phyloP scores from a whole-genome alignment of 2,888 invertebrate genomes.

The Chironomus tentans region DNA sequence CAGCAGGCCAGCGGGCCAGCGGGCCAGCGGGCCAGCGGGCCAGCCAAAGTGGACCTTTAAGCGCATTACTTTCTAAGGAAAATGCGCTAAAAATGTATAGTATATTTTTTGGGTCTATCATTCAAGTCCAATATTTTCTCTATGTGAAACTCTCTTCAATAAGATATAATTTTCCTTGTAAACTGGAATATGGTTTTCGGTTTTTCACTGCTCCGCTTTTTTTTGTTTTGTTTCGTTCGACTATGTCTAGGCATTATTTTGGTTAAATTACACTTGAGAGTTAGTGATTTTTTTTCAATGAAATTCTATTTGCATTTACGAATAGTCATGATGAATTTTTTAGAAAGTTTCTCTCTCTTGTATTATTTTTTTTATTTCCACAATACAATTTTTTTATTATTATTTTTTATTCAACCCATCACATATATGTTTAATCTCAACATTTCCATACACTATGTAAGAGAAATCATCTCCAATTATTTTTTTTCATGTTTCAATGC shows the following conservation, averaged over 20 bases:
- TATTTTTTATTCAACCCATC: neutral
- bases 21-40: no score
- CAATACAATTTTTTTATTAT: neutral
- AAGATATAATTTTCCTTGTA: no score
- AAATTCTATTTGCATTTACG: slow-evolving; percentile 17
- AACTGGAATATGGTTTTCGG: no score
- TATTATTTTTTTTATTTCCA: neutral
- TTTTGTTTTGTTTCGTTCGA: neutral
- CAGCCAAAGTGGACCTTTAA: no score
- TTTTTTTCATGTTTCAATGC: neutral
- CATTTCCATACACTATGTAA: neutral
- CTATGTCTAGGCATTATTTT: neutral
- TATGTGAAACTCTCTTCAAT: neutral
- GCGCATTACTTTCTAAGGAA: no score
- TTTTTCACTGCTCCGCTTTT: neutral
- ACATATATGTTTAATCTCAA: neutral
- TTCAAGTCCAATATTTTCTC: neutral
- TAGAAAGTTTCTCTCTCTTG: slow-evolving; percentile 14
- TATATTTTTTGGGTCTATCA: no score
- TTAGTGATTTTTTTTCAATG: slow-evolving; percentile 4
- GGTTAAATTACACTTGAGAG: slow-evolving; percentile 12
- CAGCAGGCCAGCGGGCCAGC: no score
- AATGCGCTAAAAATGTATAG: no score
- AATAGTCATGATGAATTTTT: slow-evolving; percentile 18
- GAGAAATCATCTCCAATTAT: neutral